Base-by-base conservation (phyloP, 2,797 vertebrate genomes). In the Sebastolobus altivelis region DNA sequence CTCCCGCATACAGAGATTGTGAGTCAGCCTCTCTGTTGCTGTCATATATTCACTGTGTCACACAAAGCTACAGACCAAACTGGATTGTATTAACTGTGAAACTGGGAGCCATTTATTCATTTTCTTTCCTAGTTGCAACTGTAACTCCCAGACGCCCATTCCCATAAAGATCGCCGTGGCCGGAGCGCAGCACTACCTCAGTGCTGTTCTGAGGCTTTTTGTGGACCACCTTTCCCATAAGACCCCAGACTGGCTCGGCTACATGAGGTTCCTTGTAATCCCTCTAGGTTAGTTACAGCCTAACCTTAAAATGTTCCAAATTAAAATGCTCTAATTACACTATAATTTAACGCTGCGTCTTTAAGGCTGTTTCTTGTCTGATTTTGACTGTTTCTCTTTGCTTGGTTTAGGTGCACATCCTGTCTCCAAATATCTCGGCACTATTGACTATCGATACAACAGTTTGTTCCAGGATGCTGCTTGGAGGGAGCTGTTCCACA, bases 1-100 rank as follows among this genome's bases (percentile, higher is more conserved):
- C 71, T 98, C 97, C 3, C 96, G 98, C 87, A 99, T 99, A 88
- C 98, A 99, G 93, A 95, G 98, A 97, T 99, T 99, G 98, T 99
- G 90, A 97, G 97, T 96, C 75, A 8, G 33, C 58, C 22, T 35
- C 49, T 56, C 3, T 37, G 22, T 31, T 37, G 12, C 14, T n/a
- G 11, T 77, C 33, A 12, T n/a, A n/a, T 25, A 3, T 13, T 65
- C 25, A 38, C 29, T 12, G 10, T 31, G n/a, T 35, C n/a, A 6
- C 27, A n/a, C n/a, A n/a, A n/a, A n/a, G n/a, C n/a, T n/a, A n/a
- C n/a, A n/a, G n/a, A n/a, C n/a, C n/a, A n/a, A n/a, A n/a, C n/a
- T n/a, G n/a, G n/a, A n/a, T n/a, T n/a, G n/a, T n/a, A n/a, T n/a
- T n/a, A n/a, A n/a, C n/a, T n/a, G n/a, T n/a, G 2, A 65, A 75